These are phyloP conservation scores for Megalopta genalis DNA, from an alignment of 1,140 invertebrate genomes.

Conservation along the genomic window DNA sequence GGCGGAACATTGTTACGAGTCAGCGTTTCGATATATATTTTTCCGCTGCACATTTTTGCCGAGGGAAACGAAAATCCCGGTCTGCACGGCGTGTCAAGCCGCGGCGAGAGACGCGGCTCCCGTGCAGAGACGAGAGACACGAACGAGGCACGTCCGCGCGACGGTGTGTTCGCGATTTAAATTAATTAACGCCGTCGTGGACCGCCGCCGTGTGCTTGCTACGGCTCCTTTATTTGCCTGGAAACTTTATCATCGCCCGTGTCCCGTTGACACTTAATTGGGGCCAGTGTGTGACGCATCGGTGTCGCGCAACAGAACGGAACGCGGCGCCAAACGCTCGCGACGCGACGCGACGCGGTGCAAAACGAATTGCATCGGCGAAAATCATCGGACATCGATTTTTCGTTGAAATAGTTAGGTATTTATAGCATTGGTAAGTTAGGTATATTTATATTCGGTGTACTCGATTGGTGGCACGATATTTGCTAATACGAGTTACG, in stretches of 20 bases:
- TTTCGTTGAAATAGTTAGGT: too few relatives aligned
- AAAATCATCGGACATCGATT: too few relatives aligned
- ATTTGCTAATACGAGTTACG: too few relatives aligned
- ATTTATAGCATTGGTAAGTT: too few relatives aligned
- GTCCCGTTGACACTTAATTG: not conserved
- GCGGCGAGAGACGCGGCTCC: too few relatives aligned
- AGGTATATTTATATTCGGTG: too few relatives aligned
- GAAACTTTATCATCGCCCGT: not conserved
- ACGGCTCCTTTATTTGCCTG: not conserved
- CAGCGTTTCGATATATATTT: slow-evolving; percentile 43
- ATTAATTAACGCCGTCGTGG: not conserved
- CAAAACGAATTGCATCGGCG: too few relatives aligned
- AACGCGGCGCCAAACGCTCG: too few relatives aligned
- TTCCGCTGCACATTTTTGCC: slow-evolving; percentile 26
- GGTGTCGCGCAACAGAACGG: too few relatives aligned
- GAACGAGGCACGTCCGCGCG: not conserved
- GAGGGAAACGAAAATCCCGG: not conserved
- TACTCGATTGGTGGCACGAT: too few relatives aligned
- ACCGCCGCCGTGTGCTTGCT: not conserved
- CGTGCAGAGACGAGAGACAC: too few relatives aligned
- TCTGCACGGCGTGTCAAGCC: not conserved
- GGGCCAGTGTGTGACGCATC: not conserved
- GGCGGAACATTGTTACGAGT: slow-evolving; percentile 37
- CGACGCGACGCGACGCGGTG: too few relatives aligned
- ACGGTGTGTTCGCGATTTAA: not conserved